A percentile compares a stretch with the other conserved stretches of the same genome.
Evolutionary conservation across 1,140 invertebrate species (phyloP).

Genomic region (Sminthurides bifidus): DNA sequence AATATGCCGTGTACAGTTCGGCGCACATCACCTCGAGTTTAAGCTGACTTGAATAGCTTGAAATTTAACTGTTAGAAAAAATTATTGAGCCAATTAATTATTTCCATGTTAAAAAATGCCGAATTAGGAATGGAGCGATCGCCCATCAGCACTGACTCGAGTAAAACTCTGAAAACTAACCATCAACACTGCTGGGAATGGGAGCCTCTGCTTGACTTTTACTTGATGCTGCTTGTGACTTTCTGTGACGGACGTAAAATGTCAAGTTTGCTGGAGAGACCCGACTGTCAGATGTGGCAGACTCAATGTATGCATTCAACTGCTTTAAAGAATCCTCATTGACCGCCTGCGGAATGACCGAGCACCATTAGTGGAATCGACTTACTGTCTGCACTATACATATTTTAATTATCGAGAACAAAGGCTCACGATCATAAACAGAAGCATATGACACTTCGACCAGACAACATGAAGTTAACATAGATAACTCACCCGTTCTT

Average conservation of each 20-base stretch:
- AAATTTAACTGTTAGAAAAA: slow-evolving; percentile 20
- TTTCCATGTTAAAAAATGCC: no score
- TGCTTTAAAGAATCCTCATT: slow-evolving; percentile 85
- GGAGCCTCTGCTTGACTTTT: no score
- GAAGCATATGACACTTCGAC: no score
- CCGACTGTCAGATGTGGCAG: slow-evolving; percentile 49
- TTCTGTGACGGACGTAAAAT: slow-evolving; percentile 51
- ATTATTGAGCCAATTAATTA: no score
- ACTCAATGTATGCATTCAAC: slow-evolving; percentile 69
- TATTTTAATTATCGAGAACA: neutral
- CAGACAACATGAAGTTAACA: neutral
- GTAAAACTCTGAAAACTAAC: no score
- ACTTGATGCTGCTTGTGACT: neutral
- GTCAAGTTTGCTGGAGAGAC: slow-evolving; percentile 47
- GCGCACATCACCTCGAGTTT: slow-evolving; percentile 52
- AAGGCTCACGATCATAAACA: neutral
- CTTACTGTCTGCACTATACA: neutral
- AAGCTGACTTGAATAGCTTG: slow-evolving; percentile 37
- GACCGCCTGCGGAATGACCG: slow-evolving; percentile 53
- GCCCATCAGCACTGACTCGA: no score
- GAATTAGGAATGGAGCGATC: no score
- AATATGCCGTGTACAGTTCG: slow-evolving; percentile 64
- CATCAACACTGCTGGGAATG: no score
- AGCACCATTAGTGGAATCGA: no score
- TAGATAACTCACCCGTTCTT: slow-evolving; percentile 55